A percentile compares a stretch with the other conserved stretches of the same genome.
Evolutionary conservation across 2,888 invertebrate genomes (phyloP).

Genomic region (Erannis defoliaria): DNA sequence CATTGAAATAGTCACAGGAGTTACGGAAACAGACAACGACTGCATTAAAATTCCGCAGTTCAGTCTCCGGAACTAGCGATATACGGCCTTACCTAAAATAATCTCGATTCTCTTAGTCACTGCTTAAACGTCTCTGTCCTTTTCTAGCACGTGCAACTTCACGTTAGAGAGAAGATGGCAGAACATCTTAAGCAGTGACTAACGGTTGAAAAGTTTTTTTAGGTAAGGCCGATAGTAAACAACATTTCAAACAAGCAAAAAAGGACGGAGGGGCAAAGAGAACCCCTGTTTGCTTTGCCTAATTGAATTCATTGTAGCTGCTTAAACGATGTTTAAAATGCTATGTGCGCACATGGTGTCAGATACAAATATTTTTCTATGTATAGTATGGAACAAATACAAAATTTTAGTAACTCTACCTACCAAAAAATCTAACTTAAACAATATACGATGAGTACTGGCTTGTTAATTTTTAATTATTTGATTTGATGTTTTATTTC

Average conservation of each 20-base stretch:
- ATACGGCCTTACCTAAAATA: no score
- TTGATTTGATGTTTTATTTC: no score
- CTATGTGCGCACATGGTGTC: slow-evolving; percentile 57
- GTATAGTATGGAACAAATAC: not conserved
- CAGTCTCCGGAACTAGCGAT: slow-evolving; percentile 47
- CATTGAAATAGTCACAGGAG: no score
- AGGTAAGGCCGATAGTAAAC: slow-evolving; percentile 73
- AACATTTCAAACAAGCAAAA: slow-evolving; percentile 59
- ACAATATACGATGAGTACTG: no score
- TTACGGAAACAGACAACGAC: not conserved
- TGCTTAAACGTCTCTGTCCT: no score
- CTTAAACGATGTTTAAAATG: slow-evolving; percentile 76
- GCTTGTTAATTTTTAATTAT: no score
- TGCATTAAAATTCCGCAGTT: slow-evolving; percentile 34
- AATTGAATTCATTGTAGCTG: slow-evolving; percentile 83
- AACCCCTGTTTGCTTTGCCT: slow-evolving; percentile 77
- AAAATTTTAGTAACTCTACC: not conserved
- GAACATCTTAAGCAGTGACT: no score
- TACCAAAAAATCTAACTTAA: not conserved
- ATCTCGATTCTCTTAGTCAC: no score
- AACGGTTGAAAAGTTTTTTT: no score
- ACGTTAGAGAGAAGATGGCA: no score
- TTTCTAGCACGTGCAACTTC: no score
- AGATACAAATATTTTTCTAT: slow-evolving; percentile 36
- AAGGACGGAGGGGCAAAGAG: slow-evolving; percentile 46